phyloP scores from a whole-genome alignment of 2,797 vertebrate genomes.

The Argya squamiceps region DNA sequence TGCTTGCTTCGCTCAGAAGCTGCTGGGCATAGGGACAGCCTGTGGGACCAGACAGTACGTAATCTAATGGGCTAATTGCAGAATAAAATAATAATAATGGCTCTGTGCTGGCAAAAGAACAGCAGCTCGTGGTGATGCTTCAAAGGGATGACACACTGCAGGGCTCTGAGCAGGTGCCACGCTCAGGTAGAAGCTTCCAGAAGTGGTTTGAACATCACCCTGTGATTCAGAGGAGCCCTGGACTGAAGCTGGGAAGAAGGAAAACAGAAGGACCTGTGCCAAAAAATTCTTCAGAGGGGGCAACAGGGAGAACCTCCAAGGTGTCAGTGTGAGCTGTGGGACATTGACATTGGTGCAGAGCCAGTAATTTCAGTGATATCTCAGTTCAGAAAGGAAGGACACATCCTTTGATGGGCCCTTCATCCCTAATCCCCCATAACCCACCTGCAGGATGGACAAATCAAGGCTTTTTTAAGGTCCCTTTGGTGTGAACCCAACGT shows the following conservation, averaged over 20 bases:
- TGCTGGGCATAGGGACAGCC: background rate
- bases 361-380: rapidly evolving
- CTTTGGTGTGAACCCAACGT: background rate
- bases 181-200: background rate
- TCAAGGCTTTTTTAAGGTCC: background rate
- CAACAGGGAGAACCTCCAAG: rapidly evolving
- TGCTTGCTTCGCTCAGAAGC: background rate
- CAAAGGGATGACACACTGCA: background rate
- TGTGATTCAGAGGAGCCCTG: background rate
- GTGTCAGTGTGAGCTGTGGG: background rate
- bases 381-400: background rate
- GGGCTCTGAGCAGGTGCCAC: background rate
- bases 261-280: background rate
- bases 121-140: background rate
- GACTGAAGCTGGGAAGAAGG: background rate
- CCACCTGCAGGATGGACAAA: background rate
- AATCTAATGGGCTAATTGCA: conserved; percentile 11
- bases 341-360: rapidly evolving
- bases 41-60: background rate
- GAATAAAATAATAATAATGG: background rate
- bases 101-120: background rate
- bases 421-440: background rate
- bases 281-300: background rate
- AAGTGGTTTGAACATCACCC: background rate
- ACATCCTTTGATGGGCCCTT: background rate